Conservation (phyloP, 2,797 vertebrate genomes). For the Vipera ursinii region DNA sequence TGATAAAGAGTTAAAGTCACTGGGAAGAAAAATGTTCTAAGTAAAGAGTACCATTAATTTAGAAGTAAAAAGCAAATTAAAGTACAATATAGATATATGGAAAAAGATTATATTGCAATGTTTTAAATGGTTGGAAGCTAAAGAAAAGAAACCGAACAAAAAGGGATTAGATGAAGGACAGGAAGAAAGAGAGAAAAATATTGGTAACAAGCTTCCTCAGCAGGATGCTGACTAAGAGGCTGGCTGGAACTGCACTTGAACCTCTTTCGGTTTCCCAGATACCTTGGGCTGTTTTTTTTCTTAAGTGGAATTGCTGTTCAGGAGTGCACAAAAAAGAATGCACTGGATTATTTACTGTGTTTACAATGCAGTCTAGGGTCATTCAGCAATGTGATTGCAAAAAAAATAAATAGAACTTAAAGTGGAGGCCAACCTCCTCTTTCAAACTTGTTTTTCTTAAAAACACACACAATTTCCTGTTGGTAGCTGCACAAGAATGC, state of each 20-base stretch:
- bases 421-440: neutral
- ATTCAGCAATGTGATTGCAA: neutral
- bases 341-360: neutral
- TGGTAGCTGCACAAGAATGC: neutral
- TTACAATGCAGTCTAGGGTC: neutral
- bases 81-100: neutral
- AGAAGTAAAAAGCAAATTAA: neutral
- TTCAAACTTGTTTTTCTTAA: neutral
- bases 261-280: neutral
- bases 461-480: neutral
- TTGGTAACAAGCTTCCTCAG: slow-evolving; percentile 55
- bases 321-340: neutral
- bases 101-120: neutral
- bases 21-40: neutral
- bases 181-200: neutral
- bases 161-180: slow-evolving; percentile 72
- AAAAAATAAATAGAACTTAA: neutral
- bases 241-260: neutral
- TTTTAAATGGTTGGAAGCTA: neutral
- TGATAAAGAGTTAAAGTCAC: neutral
- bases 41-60: neutral
- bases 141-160: slow-evolving; percentile 50
- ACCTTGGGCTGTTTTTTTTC: neutral
- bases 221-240: neutral
- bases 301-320: neutral